Evolutionary conservation across 1,140 invertebrate genomes (phyloP).

Genomic region (Caenorhabditis brenneri): DNA sequence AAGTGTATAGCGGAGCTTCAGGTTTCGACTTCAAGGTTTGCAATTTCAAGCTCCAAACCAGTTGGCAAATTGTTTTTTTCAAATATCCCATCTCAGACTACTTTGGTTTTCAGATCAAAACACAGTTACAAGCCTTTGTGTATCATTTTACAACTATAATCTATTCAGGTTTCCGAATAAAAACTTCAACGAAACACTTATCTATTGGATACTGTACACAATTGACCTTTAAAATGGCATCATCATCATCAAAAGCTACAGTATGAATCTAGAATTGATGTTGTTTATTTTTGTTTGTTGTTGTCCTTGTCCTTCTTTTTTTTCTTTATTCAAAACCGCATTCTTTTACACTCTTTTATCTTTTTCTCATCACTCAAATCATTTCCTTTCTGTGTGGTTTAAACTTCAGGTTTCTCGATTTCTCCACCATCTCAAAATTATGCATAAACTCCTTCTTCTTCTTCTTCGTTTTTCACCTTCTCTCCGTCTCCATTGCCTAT

Average conservation of each 20-base stretch:
- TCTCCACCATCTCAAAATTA: slow-evolving; percentile 10
- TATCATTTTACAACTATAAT: no score
- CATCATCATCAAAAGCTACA: neutral
- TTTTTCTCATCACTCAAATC: neutral
- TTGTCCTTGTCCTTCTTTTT: neutral
- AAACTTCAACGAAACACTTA: no score
- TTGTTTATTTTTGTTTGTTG: slow-evolving; percentile 10
- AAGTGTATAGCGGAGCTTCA: no score
- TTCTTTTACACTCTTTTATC: neutral
- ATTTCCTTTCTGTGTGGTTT: slow-evolving; percentile 30
- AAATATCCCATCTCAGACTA: no score
- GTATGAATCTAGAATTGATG: neutral
- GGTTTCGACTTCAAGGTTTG: no score
- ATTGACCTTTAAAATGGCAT: neutral
- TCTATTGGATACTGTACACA: no score
- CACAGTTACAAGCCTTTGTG: no score
- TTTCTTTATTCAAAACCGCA: neutral
- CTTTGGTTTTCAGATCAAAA: no score
- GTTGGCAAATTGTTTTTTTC: no score
- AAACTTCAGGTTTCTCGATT: slow-evolving; percentile 34
- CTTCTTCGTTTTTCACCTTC: neutral
- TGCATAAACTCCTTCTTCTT: neutral
- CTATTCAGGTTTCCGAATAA: no score
- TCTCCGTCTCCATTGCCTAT: neutral
- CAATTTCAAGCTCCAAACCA: no score